These are phyloP conservation scores for Erpornis zantholeuca DNA, from an alignment of 2,113 vertebrate genomes.

Conservation along the genomic window DNA sequence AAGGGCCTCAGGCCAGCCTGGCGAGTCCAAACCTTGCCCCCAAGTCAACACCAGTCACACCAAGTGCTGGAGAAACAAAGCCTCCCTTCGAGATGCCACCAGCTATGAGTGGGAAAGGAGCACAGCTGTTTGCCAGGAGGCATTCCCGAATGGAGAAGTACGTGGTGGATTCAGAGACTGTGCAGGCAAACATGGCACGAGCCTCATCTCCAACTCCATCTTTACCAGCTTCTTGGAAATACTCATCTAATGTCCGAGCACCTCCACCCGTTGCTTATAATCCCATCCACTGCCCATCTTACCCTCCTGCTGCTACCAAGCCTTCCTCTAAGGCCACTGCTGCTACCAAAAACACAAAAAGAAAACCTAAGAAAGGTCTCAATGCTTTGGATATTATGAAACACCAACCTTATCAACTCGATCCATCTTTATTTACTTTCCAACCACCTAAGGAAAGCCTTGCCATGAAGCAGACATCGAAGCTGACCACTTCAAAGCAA, in stretches of 20 bases:
- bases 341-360: conserved; percentile 67
- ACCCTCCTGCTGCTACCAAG: conserved; percentile 87
- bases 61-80: conserved; percentile 70
- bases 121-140: conserved; percentile 94
- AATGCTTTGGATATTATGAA: conserved; percentile 96
- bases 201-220: conserved; percentile 88
- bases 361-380: conserved; percentile 87
- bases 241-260: conserved; percentile 90
- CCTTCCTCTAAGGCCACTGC: conserved; percentile 66
- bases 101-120: conserved; percentile 88
- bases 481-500: conserved; percentile 70
- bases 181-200: conserved; percentile 85
- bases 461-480: conserved; percentile 68
- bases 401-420: conserved; percentile 94
- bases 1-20: conserved; percentile 73
- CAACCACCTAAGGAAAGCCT: conserved; percentile 82
- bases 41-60: conserved; percentile 74
- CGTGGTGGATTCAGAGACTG: conserved; percentile 92
- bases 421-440: conserved; percentile 91
- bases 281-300: conserved; percentile 90
- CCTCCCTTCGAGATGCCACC: conserved; percentile 85
- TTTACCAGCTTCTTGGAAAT: conserved; percentile 92
- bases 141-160: conserved; percentile 98
- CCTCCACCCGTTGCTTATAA: conserved; percentile 92
- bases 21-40: conserved; percentile 70